A percentile compares a stretch with the other conserved stretches of the same genome.
Conservation (phyloP, 2,797 vertebrate species). For the Iguana delicatissima region DNA sequence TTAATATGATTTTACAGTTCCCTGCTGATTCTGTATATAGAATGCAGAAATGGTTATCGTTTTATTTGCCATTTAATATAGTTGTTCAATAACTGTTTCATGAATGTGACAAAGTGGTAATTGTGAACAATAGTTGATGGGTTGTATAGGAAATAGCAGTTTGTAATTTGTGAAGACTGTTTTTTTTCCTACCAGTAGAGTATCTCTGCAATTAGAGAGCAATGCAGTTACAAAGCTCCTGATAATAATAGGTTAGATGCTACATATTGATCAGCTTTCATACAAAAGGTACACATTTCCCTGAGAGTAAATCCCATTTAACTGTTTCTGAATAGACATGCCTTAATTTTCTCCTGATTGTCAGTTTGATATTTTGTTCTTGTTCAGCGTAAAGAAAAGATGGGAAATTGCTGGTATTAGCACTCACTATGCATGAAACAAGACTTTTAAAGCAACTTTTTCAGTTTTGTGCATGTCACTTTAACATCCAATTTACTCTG, state of each 20-base stretch:
- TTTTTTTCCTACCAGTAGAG: neutral
- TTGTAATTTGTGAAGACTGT: neutral
- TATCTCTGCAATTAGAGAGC: neutral
- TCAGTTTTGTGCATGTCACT: neutral
- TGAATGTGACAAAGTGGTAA: neutral
- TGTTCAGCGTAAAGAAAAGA: neutral
- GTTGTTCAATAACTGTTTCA: neutral
- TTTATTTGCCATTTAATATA: neutral
- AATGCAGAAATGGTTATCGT: neutral
- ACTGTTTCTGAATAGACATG: neutral
- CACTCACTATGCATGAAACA: neutral
- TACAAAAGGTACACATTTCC: neutral
- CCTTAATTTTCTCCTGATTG: neutral
- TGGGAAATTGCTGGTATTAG: neutral
- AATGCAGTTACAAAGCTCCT: neutral
- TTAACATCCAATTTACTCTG: neutral
- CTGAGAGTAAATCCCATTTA: neutral
- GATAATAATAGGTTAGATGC: neutral
- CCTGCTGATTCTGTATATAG: neutral
- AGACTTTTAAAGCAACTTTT: neutral
- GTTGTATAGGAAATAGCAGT: neutral
- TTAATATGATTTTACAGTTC: conserved; percentile 28
- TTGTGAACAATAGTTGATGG: conserved; percentile 32
- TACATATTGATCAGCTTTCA: neutral
- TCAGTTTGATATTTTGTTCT: neutral